These are phyloP conservation scores for Resseliella maxima DNA, from an alignment of 2,888 invertebrate genomes.

Conservation along the genomic window DNA sequence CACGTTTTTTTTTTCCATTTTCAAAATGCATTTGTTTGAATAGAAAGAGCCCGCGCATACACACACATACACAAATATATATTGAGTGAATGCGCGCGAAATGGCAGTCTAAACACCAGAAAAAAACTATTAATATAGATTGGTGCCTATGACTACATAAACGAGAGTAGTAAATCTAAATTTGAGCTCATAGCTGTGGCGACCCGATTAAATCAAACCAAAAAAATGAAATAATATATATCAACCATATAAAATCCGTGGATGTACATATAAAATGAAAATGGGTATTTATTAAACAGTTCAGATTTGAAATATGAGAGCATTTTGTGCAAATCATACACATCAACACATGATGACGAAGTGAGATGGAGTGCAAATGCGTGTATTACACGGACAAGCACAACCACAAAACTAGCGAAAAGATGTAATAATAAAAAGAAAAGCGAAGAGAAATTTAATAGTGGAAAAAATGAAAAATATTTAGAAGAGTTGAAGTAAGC, in stretches of 20 bases:
- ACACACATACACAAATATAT: no score
- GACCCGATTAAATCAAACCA: conserved; percentile 53
- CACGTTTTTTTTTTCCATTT: no score
- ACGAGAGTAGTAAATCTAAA: conserved; percentile 44
- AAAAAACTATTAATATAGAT: conserved; percentile 43
- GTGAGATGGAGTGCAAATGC: neutral
- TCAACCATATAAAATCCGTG: neutral
- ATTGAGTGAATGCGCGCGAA: neutral
- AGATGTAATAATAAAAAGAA: conserved; percentile 42
- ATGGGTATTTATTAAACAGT: conserved; percentile 34
- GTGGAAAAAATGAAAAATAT: conserved; percentile 32
- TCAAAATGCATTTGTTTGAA: neutral
- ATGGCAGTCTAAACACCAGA: conserved; percentile 27
- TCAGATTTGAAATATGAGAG: neutral
- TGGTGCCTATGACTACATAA: conserved; percentile 43
- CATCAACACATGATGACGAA: neutral
- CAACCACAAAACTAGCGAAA: conserved; percentile 28
- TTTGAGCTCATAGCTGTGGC: neutral
- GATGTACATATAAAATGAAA: neutral
- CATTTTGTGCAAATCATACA: neutral
- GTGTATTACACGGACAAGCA: neutral
- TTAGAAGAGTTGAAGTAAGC: neutral
- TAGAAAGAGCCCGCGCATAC: no score
- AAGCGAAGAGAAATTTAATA: conserved; percentile 42
- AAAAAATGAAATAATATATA: no score